Evolutionary conservation across 2,113 vertebrate species (phyloP).

Genomic region (Microtus richardsoni): DNA sequence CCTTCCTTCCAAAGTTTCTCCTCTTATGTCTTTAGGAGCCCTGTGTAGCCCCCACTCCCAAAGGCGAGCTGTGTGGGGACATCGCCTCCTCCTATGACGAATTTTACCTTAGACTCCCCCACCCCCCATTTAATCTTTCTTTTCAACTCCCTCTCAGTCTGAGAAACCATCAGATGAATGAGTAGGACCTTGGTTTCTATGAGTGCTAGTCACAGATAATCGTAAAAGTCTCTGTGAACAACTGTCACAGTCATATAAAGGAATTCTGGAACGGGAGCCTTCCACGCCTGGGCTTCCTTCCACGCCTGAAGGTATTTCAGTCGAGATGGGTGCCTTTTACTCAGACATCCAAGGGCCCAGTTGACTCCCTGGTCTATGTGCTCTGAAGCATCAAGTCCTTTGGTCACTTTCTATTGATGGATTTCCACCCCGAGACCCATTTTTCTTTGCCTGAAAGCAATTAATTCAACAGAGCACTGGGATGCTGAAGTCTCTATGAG

Average conservation of each 20-base stretch:
- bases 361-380: not conserved
- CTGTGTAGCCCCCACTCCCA: not conserved
- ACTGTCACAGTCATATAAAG: not conserved
- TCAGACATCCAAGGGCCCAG: not conserved
- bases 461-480: not conserved
- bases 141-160: not conserved
- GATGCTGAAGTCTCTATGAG: not conserved
- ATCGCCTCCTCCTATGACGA: fast-evolving
- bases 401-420: not conserved
- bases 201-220: not conserved
- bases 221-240: not conserved
- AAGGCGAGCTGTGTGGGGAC: not conserved
- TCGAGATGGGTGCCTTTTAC: not conserved
- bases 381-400: not conserved
- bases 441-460: not conserved
- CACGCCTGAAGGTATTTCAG: not conserved
- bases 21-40: not conserved
- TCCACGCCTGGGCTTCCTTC: not conserved
- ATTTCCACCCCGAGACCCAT: not conserved
- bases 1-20: constrained; percentile 33
- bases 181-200: not conserved
- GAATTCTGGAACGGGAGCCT: not conserved
- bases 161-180: not conserved
- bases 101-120: not conserved
- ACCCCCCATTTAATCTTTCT: not conserved